These are phyloP conservation scores for Spheniscus mendiculus DNA, from an alignment of 2,113 vertebrate genomes.

Conservation along the genomic window DNA sequence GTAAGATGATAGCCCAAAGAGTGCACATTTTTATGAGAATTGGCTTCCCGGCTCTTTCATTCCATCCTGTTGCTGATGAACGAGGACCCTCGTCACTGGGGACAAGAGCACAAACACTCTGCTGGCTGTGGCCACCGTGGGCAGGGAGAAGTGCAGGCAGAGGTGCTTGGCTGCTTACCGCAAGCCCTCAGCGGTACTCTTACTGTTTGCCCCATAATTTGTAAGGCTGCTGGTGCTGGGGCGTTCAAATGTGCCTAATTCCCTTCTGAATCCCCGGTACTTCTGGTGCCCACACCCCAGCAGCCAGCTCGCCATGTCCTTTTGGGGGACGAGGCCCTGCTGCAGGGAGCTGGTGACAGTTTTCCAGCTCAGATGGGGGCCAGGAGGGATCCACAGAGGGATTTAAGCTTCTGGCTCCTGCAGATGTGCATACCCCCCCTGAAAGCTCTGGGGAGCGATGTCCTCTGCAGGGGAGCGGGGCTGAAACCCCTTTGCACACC, in stretches of 20 bases:
- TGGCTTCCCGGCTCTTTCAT: not conserved
- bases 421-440: not conserved
- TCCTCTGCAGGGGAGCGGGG: fast-evolving
- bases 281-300: not conserved
- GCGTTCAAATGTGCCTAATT: not conserved
- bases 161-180: not conserved
- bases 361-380: not conserved
- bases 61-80: not conserved
- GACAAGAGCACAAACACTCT: fast-evolving
- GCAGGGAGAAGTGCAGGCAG: not conserved
- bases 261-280: not conserved
- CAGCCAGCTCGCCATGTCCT: not conserved
- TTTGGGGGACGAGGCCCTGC: not conserved
- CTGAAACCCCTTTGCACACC: not conserved
- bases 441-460: not conserved
- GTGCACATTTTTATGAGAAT: not conserved
- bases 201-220: not conserved
- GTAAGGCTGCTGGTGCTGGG: fast-evolving
- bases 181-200: not conserved
- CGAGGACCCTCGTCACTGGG: fast-evolving
- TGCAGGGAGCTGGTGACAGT: not conserved
- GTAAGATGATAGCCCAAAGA: not conserved
- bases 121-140: not conserved
- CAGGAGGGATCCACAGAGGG: not conserved
- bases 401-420: not conserved